Evolutionary conservation across 2,888 invertebrate species (phyloP), one percentile per base, ranked within the genome.

Genomic region (Ophion costatus): DNA sequence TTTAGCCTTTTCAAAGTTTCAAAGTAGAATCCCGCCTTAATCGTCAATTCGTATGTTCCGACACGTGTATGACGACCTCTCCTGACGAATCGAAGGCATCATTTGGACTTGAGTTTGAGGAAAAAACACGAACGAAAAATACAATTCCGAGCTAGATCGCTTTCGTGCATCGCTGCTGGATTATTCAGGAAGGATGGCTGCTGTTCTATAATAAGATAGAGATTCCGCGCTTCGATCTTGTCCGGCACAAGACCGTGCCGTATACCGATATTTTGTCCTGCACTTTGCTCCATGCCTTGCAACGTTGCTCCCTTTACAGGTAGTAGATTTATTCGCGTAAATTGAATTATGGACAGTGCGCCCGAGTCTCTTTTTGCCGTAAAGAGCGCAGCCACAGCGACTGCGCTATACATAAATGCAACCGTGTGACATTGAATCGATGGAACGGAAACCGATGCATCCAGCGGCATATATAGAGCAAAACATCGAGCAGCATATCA

Each of bases 361-460:
- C 33, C 77, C 61, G 78, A 45, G 75, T 84, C 71, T 82, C 75
- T 85, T 85, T 85, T 82, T 79, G 79, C 82, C 82, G 79, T 64
- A 67, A 82, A 66, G 61, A 82, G 71, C 74, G 59, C 71, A 24
- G 75, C 61, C 82, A 45, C 70, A 42, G 10, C 42, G 59, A 45
- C 70, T 56, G 11, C 29, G 59, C 45, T 10, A 77, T 76, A 38
- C 29, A 33, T 63, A 45, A 33, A 33, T 20, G 14, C 20, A 59
- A 33, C 22, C 4, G 57, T 29, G 51, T 51, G 63, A 82, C 75
- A 76, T 80, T 82, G 82, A 79, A 85, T 85, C 84, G 84, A 85
- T 85, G 79, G 29, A 85, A 85, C 75, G 82, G 73, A 82, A 85
- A 76, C 82, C 82, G 82, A 82, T 82, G 82, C 79, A 85, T 82